phyloP scores from a whole-genome alignment of 2,797 vertebrate genomes.

The Apogon talboti region DNA sequence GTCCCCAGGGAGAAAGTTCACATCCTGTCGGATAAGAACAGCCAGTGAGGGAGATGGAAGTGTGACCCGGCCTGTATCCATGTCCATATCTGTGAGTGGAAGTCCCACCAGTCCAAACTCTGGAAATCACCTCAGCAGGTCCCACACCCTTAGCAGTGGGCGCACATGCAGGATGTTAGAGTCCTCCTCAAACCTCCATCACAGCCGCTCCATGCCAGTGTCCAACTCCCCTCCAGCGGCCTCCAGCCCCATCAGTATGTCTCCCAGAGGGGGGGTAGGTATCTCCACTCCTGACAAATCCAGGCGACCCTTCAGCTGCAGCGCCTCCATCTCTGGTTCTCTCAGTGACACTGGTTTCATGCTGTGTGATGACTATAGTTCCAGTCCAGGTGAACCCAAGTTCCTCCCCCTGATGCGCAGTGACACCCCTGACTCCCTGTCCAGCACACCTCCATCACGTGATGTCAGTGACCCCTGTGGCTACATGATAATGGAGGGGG shows the following conservation, averaged over 20 bases:
- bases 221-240: conserved; percentile 88
- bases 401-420: conserved; percentile 87
- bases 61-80: conserved; percentile 82
- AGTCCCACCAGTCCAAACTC: conserved; percentile 89
- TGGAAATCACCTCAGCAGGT: conserved; percentile 86
- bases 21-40: conserved; percentile 88
- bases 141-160: conserved; percentile 84
- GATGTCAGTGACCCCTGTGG: conserved; percentile 86
- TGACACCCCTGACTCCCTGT: conserved; percentile 91
- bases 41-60: conserved; percentile 93
- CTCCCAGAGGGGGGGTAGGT: conserved; percentile 82
- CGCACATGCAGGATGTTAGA: conserved; percentile 83
- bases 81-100: conserved; percentile 81
- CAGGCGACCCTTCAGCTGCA: conserved; percentile 90
- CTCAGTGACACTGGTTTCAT: conserved; percentile 93
- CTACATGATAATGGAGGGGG: conserved; percentile 93
- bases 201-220: conserved; percentile 91
- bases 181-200: conserved; percentile 82
- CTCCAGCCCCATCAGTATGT: conserved; percentile 89
- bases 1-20: conserved; percentile 83
- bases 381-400: conserved; percentile 85
- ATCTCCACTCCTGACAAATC: conserved; percentile 72
- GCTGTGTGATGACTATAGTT: conserved; percentile 93
- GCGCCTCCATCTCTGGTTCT: conserved; percentile 91
- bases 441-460: conserved; percentile 89